Evolutionary conservation across 2,113 vertebrate species (phyloP), one percentile per base, ranked within the genome.

Genomic region (Menura novaehollandiae): DNA sequence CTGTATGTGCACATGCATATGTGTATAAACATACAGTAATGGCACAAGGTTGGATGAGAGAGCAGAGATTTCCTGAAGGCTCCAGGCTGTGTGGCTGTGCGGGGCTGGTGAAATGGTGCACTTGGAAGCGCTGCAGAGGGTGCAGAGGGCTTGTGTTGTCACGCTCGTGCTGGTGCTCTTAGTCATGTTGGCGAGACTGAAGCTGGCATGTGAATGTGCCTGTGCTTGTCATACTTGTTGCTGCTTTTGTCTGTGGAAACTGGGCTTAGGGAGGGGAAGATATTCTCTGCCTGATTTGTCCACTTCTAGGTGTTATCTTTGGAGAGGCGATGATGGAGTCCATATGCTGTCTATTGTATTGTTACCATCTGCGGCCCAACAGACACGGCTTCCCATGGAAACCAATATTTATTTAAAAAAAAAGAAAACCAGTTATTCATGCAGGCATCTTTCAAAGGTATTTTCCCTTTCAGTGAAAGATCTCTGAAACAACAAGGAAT

Each of bases 191-290:
- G 35, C 1, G 2, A 62, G 71, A 8, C 26, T 66, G 71, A 37
- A 83, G 92, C 8, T 95, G 96, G 79, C 82, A 43, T 58, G 75
- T 1, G 30, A 32, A 67, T 95, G 41, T 81, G 94, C 56, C 93
- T 81, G 44, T 73, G 79, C 92, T 88, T 95, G 90, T 85, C 11
- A 1, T 64, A 21, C 39, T 83, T 64, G 52, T 7, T 91, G 68
- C 72, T 67, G 82, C 64, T 73, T 92, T 85, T 86, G 76, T 73
- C 63, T 75, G 46, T 86, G 51, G 51, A 72, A 64, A 22, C 1
- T 41, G 0, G 7, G 47, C 35, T 19, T 51, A 17, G 79, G 72
- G 75, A 77, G 64, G 35, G 72, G 67, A 66, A 58, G 35, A 44
- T 26, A 23, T 85, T 90, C 39, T 63, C 11, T 73, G 56, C 63